phyloP scores from a whole-genome alignment of 2,888 invertebrate genomes.

The Poecilobothrus nobilitatus region DNA sequence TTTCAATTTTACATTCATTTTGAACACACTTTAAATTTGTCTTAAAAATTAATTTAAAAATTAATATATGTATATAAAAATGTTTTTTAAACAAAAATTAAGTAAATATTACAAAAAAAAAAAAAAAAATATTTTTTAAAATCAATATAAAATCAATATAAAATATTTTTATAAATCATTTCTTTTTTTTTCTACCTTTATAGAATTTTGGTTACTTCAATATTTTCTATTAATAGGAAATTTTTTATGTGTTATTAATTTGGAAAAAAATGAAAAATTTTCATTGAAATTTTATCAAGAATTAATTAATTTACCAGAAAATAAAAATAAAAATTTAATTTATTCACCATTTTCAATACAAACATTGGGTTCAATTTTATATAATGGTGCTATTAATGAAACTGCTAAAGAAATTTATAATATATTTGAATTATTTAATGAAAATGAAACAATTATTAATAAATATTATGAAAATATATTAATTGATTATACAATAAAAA shows the following conservation, averaged over 20 bases:
- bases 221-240: background rate
- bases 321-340: slow-evolving; percentile 55
- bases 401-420: slow-evolving; percentile 51
- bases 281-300: background rate
- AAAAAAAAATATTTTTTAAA: background rate
- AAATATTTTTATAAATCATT: background rate
- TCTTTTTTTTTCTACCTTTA: background rate
- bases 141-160: too few species aligned
- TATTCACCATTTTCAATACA: slow-evolving; percentile 70
- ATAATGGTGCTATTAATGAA: slow-evolving; percentile 58
- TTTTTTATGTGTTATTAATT: background rate
- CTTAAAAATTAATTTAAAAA: too few species aligned
- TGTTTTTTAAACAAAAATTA: too few species aligned
- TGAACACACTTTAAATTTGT: too few species aligned
- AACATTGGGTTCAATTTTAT: slow-evolving; percentile 60
- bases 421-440: background rate
- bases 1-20: too few species aligned
- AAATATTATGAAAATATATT: background rate
- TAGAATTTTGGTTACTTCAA: background rate
- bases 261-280: background rate
- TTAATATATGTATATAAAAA: too few species aligned
- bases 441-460: background rate
- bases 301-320: slow-evolving; percentile 27
- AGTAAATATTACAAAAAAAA: too few species aligned
- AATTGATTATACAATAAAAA: background rate